Evolutionary conservation across 1,140 invertebrate species (phyloP), one percentile per base, ranked within the genome.

Genomic region (Zaprionus nigranus): DNA sequence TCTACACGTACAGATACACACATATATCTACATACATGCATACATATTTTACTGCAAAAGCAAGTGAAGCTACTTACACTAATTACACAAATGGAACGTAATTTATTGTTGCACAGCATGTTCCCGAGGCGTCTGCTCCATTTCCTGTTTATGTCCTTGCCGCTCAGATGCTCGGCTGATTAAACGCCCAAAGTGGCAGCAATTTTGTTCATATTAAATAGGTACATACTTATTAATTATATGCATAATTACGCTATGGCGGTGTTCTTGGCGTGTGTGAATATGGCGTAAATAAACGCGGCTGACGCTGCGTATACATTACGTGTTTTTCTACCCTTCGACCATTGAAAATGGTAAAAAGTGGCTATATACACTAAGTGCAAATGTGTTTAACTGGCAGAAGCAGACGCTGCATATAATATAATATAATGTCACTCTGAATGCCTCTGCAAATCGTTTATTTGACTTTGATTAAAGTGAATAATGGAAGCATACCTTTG

Each of bases 171-270:
- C 72, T 46, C 67, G 51, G 28, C 53, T 64, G 71, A 69, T 75
- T 69, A 70, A 62, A 64, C 51, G 60, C 74, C 63, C 61, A 65
- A 79, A 84, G 84, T 87, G 84, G 56, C 70, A 73, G 68, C 84
- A 83, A 88, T 88, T 87, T 79, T 70, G 84, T 87, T 88, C 78
- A 84, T 83, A 83, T 81, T 75, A 78, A 83, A 88, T 88, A 72
- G 72, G 84, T 88, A 87, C 84, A 83, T 84, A 78, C 81, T 88
- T 88, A 87, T 87, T 86, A 88, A 88, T 87, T 87, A 87, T 79
- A 88, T 87, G 81, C 84, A 87, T 87, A 87, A 87, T 87, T 87
- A 87, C 84, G 75, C 81, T 65, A 73, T 56, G 68, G 74, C 76
- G 34, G 57, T 66, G 60, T 51, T 46, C n/a, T 17, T 7, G 40